Evolutionary conservation across 2,113 vertebrate genomes (phyloP).

Genomic region (Leuciscus idus): DNA sequence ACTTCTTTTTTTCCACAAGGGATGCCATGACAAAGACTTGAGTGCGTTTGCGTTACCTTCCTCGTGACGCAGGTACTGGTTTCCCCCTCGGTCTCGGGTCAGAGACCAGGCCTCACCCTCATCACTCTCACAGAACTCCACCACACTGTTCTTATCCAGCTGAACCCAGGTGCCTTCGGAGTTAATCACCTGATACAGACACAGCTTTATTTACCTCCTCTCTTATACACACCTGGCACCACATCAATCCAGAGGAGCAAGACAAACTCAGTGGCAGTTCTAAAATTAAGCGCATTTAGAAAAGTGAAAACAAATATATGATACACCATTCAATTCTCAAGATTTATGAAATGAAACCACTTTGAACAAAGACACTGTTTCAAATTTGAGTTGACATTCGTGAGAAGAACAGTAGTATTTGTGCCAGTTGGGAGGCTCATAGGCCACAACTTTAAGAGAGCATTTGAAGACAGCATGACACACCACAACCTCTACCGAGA

Average conservation of each 20-base stretch:
- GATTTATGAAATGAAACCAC: neutral
- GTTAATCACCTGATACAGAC: slow-evolving; percentile 93
- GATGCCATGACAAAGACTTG: too few species aligned
- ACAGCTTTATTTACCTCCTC: slow-evolving; percentile 72
- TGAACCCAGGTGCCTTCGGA: slow-evolving; percentile 97
- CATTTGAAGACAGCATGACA: slow-evolving; percentile 96
- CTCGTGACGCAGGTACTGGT: slow-evolving; percentile 96
- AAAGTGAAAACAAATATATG: neutral
- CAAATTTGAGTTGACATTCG: neutral
- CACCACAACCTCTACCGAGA: slow-evolving; percentile 85
- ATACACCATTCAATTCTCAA: neutral
- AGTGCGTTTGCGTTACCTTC: slow-evolving; percentile 84
- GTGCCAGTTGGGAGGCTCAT: slow-evolving; percentile 56
- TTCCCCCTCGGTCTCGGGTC: slow-evolving; percentile 95
- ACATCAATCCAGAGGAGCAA: slow-evolving; percentile 15
- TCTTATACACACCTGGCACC: slow-evolving; percentile 33
- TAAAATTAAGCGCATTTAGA: neutral
- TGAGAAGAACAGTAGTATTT: slow-evolving; percentile 17
- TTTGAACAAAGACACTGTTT: neutral
- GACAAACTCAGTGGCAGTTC: neutral
- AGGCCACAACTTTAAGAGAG: slow-evolving; percentile 54
- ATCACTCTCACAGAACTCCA: slow-evolving; percentile 99
- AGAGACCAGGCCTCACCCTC: slow-evolving; percentile 98
- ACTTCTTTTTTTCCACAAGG: neutral
- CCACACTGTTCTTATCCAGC: slow-evolving; percentile 99